Conservation (phyloP, 2,113 vertebrate species). For the Pseudorectes ferrugineus region DNA sequence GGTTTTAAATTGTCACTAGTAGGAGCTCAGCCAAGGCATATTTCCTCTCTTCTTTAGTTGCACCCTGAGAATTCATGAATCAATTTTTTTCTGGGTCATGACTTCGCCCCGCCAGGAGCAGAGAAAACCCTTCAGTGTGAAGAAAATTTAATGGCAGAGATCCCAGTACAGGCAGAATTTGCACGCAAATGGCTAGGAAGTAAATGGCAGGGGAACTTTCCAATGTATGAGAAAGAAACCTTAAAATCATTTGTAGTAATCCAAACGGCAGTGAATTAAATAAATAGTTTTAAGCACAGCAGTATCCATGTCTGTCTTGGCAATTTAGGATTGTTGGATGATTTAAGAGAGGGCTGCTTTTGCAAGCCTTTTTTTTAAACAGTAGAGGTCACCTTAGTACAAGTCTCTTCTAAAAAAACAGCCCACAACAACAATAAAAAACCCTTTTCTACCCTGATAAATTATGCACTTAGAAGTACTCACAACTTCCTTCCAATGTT, state of each 20-base stretch:
- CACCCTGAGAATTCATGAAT: slow-evolving; percentile 80
- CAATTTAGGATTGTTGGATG: slow-evolving; percentile 64
- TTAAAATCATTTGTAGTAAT: slow-evolving; percentile 66
- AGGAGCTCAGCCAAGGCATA: slow-evolving; percentile 78
- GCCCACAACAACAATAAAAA: slow-evolving; percentile 19
- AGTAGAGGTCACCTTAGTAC: slow-evolving; percentile 81
- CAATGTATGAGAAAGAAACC: slow-evolving; percentile 58
- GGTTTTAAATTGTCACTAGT: slow-evolving; percentile 82
- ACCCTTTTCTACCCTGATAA: slow-evolving; percentile 40
- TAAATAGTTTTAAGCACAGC: slow-evolving; percentile 67
- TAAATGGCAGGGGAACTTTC: slow-evolving; percentile 74
- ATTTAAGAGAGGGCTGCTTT: slow-evolving; percentile 64
- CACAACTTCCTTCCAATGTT: slow-evolving; percentile 50
- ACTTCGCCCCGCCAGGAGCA: slow-evolving; percentile 75
- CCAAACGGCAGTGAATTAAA: slow-evolving; percentile 67
- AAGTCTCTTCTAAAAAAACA: slow-evolving; percentile 58
- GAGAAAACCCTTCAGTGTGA: slow-evolving; percentile 77
- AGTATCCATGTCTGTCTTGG: slow-evolving; percentile 57
- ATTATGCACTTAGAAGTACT: slow-evolving; percentile 49
- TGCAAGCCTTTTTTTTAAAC: slow-evolving; percentile 74
- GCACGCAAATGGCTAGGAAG: slow-evolving; percentile 68
- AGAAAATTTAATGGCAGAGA: slow-evolving; percentile 76
- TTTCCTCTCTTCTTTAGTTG: slow-evolving; percentile 75
- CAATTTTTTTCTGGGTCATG: slow-evolving; percentile 84
- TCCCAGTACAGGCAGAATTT: slow-evolving; percentile 72